Evolutionary conservation across 2,797 vertebrate genomes (phyloP), one percentile per base, ranked within the genome.

Genomic region (Clarias fuscus): DNA sequence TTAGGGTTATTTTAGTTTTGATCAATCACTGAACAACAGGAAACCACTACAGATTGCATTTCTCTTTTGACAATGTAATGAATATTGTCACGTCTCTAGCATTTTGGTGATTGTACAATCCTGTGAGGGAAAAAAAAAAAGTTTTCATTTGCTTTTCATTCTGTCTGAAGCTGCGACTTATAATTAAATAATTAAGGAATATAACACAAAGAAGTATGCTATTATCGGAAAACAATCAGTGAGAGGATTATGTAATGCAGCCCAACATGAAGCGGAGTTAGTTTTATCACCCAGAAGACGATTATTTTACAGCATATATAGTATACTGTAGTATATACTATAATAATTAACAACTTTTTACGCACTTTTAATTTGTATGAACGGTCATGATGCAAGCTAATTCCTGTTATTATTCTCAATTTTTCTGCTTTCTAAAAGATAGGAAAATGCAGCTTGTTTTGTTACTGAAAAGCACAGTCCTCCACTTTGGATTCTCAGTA

Each of bases 1-100:
- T 85, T 79, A 67, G 56, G 61, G 7, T 85, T 88, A 64, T 71
- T 86, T 86, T 70, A 79, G 75, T 53, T 75, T 84, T 82, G 37
- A 86, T 85, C 73, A 76, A 67, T 72, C 40, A 61, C 53, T 15
- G 56, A 81, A 80, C 88, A 85, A 88, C 67, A 70, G 72, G 62
- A 68, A 48, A 80, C 68, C n/a, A 64, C 68, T 61, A 18, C 82
- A 82, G 81, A 58, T 61, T 84, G 77, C 77, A 84, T 48, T 27
- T 4, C 27, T 78, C 22, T 61, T 20, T 59, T 61, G 76, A 78
- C 53, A 61, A 27, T 13, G 76, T 82, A 86, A 88, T 84, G 48
- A 84, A 86, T 61, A 24, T 37, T 81, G 73, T 87, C 15, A 78
- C 59, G 8, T 78, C 17, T 70, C 79, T 37, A 48, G 61, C 48